These are phyloP conservation scores for Buceros bicornis DNA, from an alignment of 2,797 vertebrate genomes.

Conservation along the genomic window DNA sequence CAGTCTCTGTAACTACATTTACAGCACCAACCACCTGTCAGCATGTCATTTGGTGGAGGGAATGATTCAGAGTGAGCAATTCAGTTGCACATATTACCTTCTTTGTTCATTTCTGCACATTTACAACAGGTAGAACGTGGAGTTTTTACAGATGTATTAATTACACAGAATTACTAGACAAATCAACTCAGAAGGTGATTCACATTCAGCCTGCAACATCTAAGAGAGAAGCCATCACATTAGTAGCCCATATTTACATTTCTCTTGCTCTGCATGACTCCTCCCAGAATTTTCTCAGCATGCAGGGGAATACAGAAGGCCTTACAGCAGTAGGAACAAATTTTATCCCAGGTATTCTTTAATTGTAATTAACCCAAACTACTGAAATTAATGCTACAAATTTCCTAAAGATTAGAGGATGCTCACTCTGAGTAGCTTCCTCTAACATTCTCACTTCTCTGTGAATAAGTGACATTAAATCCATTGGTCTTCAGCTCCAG, in stretches of 20 bases:
- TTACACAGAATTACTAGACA: not conserved
- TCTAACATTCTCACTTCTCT: not conserved
- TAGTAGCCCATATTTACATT: not conserved
- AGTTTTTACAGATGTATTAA: not conserved
- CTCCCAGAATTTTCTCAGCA: not conserved
- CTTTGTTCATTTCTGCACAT: not conserved
- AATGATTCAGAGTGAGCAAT: not conserved
- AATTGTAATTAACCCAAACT: not conserved
- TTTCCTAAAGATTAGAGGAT: not conserved
- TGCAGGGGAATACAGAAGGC: accelerated
- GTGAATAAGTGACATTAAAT: not conserved
- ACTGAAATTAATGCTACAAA: not conserved
- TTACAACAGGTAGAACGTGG: accelerated
- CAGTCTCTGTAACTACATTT: not conserved
- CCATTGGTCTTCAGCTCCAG: not conserved
- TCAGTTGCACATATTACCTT: not conserved
- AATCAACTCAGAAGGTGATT: not conserved
- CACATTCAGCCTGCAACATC: not conserved
- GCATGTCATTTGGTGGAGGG: not conserved
- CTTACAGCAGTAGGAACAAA: not conserved
- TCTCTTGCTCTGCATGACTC: not conserved
- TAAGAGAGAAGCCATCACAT: not conserved
- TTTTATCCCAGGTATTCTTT: not conserved
- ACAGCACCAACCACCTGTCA: not conserved
- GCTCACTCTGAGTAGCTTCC: not conserved